A percentile compares a stretch with the other conserved stretches of the same genome.
phyloP scores from a whole-genome alignment of 2,888 invertebrate genomes.

The Conomelus anceps region DNA sequence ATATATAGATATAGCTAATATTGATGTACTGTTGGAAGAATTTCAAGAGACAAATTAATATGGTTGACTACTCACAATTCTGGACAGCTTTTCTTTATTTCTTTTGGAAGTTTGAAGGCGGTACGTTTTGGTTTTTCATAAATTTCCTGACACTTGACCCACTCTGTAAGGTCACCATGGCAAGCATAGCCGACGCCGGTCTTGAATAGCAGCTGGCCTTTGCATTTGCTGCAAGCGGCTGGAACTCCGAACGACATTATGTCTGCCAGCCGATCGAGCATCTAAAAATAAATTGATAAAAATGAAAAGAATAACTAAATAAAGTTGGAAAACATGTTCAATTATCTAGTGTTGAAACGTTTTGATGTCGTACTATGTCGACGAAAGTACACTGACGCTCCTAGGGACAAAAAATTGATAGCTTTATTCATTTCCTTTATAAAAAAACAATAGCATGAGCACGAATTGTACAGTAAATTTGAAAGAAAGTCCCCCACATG shows the following conservation, averaged over 20 bases:
- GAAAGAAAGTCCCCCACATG: no score
- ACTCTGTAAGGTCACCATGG: slow-evolving; percentile 73
- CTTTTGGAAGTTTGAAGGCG: slow-evolving; percentile 60
- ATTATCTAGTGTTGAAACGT: no score
- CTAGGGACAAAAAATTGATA: no score
- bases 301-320: no score
- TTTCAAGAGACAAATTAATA: neutral
- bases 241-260: slow-evolving; percentile 82
- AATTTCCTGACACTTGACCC: slow-evolving; percentile 76
- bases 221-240: slow-evolving; percentile 70
- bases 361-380: no score
- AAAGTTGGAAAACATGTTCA: no score
- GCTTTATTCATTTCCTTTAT: no score
- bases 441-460: no score
- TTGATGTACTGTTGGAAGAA: neutral
- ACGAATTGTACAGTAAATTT: no score
- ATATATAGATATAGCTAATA: no score
- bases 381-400: no score
- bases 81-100: slow-evolving; percentile 46
- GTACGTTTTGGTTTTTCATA: slow-evolving; percentile 65
- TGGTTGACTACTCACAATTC: neutral
- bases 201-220: slow-evolving; percentile 61
- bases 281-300: slow-evolving; percentile 46
- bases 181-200: slow-evolving; percentile 76
- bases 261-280: slow-evolving; percentile 72